Percentiles rank a stretch among this genome's conserved stretches.
phyloP scores from a whole-genome alignment of 2,797 vertebrate species.

The Myotis pilosus region DNA sequence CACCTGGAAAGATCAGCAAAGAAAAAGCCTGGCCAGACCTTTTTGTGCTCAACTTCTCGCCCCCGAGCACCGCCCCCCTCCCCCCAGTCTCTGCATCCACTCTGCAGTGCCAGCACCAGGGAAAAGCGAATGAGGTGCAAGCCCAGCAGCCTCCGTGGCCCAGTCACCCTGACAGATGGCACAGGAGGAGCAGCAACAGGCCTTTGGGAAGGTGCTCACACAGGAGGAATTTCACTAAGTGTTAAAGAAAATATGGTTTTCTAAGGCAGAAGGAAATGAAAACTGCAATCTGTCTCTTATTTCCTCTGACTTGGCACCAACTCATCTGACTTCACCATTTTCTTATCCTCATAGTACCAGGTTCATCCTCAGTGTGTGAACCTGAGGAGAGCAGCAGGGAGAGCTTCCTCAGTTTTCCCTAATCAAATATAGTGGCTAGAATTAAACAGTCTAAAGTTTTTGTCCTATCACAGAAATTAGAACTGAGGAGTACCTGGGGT shows the following conservation, averaged over 20 bases:
- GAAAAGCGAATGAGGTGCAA: neutral
- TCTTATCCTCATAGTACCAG: neutral
- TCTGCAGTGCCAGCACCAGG: neutral
- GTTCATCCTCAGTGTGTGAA: neutral
- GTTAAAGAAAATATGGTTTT: neutral
- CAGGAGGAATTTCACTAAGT: slow-evolving; percentile 26
- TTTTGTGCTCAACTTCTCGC: neutral
- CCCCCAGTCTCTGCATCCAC: neutral
- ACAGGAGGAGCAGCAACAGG: neutral
- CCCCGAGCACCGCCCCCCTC: neutral
- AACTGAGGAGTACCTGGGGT: neutral
- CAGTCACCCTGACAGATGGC: neutral
- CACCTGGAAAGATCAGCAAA: neutral
- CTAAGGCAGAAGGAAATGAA: slow-evolving; percentile 5
- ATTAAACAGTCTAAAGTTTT: neutral
- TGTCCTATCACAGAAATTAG: neutral
- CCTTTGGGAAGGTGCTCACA: neutral
- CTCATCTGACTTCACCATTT: neutral
- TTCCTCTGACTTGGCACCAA: neutral
- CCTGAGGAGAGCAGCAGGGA: no score
- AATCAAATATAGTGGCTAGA: neutral
- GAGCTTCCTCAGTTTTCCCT: neutral
- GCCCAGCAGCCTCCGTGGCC: neutral
- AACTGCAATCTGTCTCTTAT: neutral
- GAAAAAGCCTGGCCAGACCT: neutral